phyloP scores from a whole-genome alignment of 2,888 invertebrate species.

The Pseudococcus jackbeardsleyi region DNA sequence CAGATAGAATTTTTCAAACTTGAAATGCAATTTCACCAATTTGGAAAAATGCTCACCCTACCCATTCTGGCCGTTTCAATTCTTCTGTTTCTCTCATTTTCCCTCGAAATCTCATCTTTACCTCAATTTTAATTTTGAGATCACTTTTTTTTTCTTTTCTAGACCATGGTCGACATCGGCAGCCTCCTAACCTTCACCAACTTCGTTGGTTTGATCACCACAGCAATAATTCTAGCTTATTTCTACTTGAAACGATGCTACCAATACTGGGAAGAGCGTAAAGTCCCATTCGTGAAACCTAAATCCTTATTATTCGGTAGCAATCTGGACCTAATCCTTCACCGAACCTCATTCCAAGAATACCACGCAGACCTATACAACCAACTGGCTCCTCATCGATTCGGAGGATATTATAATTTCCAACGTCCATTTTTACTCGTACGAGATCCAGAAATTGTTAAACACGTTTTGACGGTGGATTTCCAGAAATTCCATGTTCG shows the following conservation, averaged over 20 bases:
- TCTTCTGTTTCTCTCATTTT: too few species aligned
- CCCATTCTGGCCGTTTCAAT: too few species aligned
- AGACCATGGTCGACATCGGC: not conserved
- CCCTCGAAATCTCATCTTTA: too few species aligned
- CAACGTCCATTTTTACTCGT: constrained; percentile 72
- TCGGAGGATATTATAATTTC: constrained; percentile 72
- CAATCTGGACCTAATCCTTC: constrained; percentile 25
- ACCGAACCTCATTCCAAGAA: constrained; percentile 37
- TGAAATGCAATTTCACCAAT: too few species aligned
- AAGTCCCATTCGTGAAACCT: constrained; percentile 55
- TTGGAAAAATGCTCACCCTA: too few species aligned
- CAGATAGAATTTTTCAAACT: too few species aligned
- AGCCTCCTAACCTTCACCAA: not conserved
- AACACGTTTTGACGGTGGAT: constrained; percentile 71
- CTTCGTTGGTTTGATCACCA: not conserved
- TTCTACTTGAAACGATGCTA: constrained; percentile 47
- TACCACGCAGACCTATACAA: constrained; percentile 36
- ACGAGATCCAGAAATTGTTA: constrained; percentile 72
- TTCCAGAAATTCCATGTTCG: constrained; percentile 72
- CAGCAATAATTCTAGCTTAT: not conserved
- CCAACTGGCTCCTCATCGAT: constrained; percentile 66
- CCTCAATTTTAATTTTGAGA: too few species aligned
- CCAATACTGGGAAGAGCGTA: constrained; percentile 55
- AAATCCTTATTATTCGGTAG: constrained; percentile 56
- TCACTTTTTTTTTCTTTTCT: not conserved